Evolutionary conservation across 2,888 invertebrate genomes (phyloP).

Genomic region (Rhingia campestris): DNA sequence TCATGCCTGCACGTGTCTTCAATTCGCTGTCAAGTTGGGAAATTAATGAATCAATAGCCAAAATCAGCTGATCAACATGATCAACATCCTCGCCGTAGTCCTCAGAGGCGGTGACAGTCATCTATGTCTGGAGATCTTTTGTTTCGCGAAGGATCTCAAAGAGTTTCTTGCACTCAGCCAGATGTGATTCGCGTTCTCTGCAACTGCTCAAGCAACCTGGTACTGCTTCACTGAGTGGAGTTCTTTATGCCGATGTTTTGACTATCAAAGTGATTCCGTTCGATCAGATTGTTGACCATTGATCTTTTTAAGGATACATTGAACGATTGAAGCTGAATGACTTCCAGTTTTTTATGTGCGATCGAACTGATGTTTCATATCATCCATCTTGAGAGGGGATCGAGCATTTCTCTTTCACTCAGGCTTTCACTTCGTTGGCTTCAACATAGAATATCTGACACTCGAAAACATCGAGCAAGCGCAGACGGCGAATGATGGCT

Average conservation of each 20-base stretch:
- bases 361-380: conserved; percentile 95
- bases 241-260: conserved; percentile 88
- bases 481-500: conserved; percentile 87
- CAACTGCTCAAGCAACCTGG: conserved; percentile 86
- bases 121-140: conserved; percentile 96
- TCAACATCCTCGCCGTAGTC: conserved; percentile 99
- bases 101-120: conserved; percentile 95
- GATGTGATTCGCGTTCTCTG: conserved; percentile 85
- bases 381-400: conserved; percentile 91
- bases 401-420: conserved; percentile 93
- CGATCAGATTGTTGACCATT: conserved; percentile 88
- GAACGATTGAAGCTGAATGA: no score
- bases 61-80: conserved; percentile 96
- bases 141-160: conserved; percentile 93
- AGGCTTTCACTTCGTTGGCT: conserved; percentile 94
- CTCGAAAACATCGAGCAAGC: conserved; percentile 91
- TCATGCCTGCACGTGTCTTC: conserved; percentile 91
- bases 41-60: conserved; percentile 95
- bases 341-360: conserved; percentile 93
- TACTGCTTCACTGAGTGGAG: conserved; percentile 87
- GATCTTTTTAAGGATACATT: conserved; percentile 93
- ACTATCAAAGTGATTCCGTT: conserved; percentile 91
- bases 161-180: conserved; percentile 85
- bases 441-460: conserved; percentile 95
- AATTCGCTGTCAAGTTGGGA: conserved; percentile 92